These are phyloP conservation scores for Scelioninae gen. 2 DNA, from an alignment of 2,888 invertebrate species.

Conservation along the genomic window DNA sequence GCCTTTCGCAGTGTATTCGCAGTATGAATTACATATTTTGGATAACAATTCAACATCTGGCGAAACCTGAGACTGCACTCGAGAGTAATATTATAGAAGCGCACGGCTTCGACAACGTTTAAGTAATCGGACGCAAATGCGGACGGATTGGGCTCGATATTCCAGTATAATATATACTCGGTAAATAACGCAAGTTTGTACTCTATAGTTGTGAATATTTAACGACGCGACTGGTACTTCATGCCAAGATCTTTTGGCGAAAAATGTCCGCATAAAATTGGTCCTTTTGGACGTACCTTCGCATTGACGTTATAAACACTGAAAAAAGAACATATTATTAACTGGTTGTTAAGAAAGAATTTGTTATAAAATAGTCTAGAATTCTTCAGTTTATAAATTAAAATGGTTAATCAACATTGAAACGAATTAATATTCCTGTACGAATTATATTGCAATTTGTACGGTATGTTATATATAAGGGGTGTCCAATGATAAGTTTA, in stretches of 20 bases:
- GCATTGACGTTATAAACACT: too few relatives aligned
- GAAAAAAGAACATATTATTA: too few relatives aligned
- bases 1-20: conserved; percentile 37
- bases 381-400: too few relatives aligned
- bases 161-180: conserved; percentile 48
- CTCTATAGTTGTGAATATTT: conserved; percentile 50
- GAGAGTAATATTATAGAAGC: conserved; percentile 41
- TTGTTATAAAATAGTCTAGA: too few relatives aligned
- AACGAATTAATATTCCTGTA: too few relatives aligned
- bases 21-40: conserved; percentile 50
- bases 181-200: conserved; percentile 56
- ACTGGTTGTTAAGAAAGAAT: conserved; percentile 7
- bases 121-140: conserved; percentile 56
- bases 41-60: conserved; percentile 55
- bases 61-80: conserved; percentile 49
- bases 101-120: conserved; percentile 54
- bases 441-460: too few relatives aligned
- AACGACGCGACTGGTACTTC: conserved; percentile 35
- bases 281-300: too few relatives aligned
- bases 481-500: too few relatives aligned
- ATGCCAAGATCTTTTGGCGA: conserved; percentile 41
- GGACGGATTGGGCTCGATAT: conserved; percentile 42
- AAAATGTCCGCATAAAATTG: conserved; percentile 28
- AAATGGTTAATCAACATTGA: too few relatives aligned
- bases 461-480: too few relatives aligned